Evolutionary conservation across 2,113 vertebrate genomes (phyloP).

Genomic region (Corapipo altera): DNA sequence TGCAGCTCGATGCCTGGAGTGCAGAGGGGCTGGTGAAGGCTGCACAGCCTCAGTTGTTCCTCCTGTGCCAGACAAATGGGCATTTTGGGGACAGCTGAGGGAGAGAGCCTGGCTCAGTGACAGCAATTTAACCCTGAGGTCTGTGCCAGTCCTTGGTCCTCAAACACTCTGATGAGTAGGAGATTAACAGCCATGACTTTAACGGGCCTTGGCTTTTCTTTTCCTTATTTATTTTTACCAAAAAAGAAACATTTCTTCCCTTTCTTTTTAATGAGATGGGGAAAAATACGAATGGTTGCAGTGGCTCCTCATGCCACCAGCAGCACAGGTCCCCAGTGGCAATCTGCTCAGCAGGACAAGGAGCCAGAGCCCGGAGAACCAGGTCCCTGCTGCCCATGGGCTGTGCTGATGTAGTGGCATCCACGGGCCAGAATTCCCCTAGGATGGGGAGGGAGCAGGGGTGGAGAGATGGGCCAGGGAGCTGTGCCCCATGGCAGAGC

Average conservation of each 20-base stretch:
- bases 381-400: fast-evolving
- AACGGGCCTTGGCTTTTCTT: not conserved
- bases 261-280: not conserved
- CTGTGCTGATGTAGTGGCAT: not conserved
- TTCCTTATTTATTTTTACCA: not conserved
- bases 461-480: not conserved
- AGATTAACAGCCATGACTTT: not conserved
- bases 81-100: not conserved
- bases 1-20: not conserved
- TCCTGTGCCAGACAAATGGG: not conserved
- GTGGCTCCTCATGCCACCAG: not conserved
- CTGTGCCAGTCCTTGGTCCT: not conserved
- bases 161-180: not conserved
- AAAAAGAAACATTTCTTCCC: not conserved
- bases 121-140: not conserved
- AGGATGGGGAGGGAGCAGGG: not conserved
- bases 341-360: not conserved
- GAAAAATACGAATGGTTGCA: fast-evolving
- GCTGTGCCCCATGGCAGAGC: not conserved
- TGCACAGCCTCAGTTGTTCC: not conserved
- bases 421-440: fast-evolving
- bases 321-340: not conserved
- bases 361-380: not conserved
- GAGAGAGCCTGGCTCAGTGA: not conserved
- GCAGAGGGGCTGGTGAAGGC: not conserved